These are phyloP conservation scores for Calameuta filiformis DNA, from an alignment of 2,888 invertebrate genomes.

Conservation along the genomic window DNA sequence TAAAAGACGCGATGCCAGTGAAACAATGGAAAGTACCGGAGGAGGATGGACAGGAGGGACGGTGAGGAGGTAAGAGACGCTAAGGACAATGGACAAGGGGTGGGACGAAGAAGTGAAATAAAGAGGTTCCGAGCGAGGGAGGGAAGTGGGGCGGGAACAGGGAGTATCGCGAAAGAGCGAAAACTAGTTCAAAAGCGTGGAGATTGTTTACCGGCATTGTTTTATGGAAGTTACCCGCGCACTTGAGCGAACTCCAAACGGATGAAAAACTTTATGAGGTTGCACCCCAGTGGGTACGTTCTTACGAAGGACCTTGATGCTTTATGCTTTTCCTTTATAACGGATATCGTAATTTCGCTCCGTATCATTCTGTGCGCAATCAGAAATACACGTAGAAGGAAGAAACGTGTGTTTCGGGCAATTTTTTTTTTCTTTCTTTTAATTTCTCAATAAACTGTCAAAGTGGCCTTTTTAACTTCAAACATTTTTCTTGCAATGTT, in stretches of 20 bases:
- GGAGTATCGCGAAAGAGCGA: slow-evolving; percentile 28
- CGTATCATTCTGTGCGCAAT: neutral
- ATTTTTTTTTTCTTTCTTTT: neutral
- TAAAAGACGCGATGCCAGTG: neutral
- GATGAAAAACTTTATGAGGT: slow-evolving; percentile 17
- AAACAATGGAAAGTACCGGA: slow-evolving; percentile 9
- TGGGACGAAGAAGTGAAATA: neutral
- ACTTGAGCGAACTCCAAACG: slow-evolving; percentile 22
- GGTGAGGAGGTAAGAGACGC: slow-evolving; percentile 1
- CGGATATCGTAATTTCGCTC: neutral
- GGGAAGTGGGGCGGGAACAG: neutral
- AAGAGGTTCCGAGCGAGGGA: neutral
- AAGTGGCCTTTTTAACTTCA: slow-evolving; percentile 11
- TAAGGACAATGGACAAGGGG: neutral
- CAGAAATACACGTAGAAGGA: neutral
- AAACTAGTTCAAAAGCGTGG: slow-evolving; percentile 27
- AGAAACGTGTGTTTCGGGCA: neutral
- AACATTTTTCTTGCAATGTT: neutral
- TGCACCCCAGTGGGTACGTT: neutral
- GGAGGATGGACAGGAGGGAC: slow-evolving; percentile 4
- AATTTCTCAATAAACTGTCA: slow-evolving; percentile 31
- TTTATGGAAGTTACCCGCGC: slow-evolving; percentile 23
- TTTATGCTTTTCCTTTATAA: neutral
- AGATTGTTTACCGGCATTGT: slow-evolving; percentile 33
- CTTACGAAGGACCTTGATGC: neutral